These are phyloP conservation scores for Drosophila gaucha DNA, from an alignment of 2,888 invertebrate species.

Conservation along the genomic window DNA sequence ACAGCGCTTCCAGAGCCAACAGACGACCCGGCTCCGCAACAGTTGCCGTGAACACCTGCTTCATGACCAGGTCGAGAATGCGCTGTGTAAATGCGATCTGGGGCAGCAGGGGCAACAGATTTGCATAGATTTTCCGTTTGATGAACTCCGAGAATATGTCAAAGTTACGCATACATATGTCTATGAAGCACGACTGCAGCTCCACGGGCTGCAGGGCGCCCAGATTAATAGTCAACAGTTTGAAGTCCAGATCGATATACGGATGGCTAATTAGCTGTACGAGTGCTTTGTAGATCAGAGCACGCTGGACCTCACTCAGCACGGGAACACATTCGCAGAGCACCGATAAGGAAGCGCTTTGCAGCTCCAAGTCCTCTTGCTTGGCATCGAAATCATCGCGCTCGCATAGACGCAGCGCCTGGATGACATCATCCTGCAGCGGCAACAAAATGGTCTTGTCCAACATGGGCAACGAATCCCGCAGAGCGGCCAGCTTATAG, in stretches of 20 bases:
- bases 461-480: conserved; percentile 75
- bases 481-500: conserved; percentile 66
- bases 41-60: conserved; percentile 63
- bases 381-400: conserved; percentile 57
- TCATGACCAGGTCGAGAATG: conserved; percentile 77
- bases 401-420: conserved; percentile 59
- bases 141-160: conserved; percentile 70
- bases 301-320: conserved; percentile 77
- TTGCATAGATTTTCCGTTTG: conserved; percentile 78
- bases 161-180: conserved; percentile 75
- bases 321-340: conserved; percentile 74
- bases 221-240: conserved; percentile 62
- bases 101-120: conserved; percentile 75
- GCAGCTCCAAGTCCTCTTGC: conserved; percentile 73
- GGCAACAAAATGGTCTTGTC: conserved; percentile 84
- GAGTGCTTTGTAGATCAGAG: conserved; percentile 76
- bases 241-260: conserved; percentile 73
- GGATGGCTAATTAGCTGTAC: conserved; percentile 73
- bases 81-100: conserved; percentile 78
- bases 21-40: conserved; percentile 59
- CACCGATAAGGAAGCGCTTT: conserved; percentile 68
- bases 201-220: conserved; percentile 81
- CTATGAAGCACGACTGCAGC: conserved; percentile 79
- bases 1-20: conserved; percentile 81
- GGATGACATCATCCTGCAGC: conserved; percentile 74